phyloP scores from a whole-genome alignment of 1,140 invertebrate genomes.

The Leptoteleia sp. region DNA sequence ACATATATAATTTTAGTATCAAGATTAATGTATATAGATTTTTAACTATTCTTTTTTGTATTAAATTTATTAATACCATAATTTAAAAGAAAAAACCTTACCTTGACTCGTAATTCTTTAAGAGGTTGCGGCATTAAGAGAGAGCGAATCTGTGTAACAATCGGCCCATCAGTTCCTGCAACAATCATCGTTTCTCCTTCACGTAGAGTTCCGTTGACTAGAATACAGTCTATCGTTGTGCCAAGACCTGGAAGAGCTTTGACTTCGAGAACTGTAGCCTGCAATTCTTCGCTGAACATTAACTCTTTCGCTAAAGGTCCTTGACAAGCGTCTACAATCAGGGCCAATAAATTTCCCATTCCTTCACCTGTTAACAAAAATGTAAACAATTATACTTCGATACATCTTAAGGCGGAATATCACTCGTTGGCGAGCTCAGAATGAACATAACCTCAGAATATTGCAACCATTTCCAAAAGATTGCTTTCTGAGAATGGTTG shows the following conservation, averaged over 20 bases:
- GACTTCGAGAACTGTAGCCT: conserved; percentile 99
- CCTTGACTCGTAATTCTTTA: conserved; percentile 98
- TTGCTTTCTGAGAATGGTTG: too few relatives aligned
- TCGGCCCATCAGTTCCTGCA: conserved; percentile 98
- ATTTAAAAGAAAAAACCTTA: conserved; percentile 72
- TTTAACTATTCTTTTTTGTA: too few relatives aligned
- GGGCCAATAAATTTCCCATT: conserved; percentile 97
- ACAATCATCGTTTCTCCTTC: conserved; percentile 97
- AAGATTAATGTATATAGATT: too few relatives aligned
- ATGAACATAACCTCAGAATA: too few relatives aligned
- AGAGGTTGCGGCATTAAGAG: conserved; percentile 98
- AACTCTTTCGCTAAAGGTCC: conserved; percentile 93
- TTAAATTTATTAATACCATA: neutral
- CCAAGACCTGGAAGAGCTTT: conserved; percentile 98
- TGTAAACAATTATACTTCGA: too few relatives aligned
- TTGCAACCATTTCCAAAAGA: too few relatives aligned
- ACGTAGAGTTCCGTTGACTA: conserved; percentile 96
- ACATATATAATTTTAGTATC: too few relatives aligned
- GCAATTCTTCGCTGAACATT: conserved; percentile 95
- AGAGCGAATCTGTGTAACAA: conserved; percentile 98
- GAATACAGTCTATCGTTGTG: conserved; percentile 99
- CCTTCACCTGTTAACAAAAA: conserved; percentile 87
- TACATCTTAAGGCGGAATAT: too few relatives aligned
- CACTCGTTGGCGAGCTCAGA: too few relatives aligned
- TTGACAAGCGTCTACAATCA: conserved; percentile 96